Evolutionary conservation across 2,113 vertebrate species (phyloP).

Genomic region (Suncus etruscus): DNA sequence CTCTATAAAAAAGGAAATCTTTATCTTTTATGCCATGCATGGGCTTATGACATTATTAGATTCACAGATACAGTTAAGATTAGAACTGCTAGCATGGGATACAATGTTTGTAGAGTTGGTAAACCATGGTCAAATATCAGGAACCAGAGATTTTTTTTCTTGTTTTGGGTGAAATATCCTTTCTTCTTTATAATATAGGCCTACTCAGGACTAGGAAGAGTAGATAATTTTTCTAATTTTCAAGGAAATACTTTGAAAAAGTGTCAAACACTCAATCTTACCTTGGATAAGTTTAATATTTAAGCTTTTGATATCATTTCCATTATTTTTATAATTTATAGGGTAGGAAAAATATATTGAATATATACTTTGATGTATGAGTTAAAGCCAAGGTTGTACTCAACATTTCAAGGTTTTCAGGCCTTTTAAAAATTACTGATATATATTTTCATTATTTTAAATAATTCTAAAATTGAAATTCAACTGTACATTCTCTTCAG

Average conservation of each 20-base stretch:
- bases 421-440: too few relatives aligned
- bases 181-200: neutral
- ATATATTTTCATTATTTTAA: too few relatives aligned
- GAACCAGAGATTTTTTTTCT: too few relatives aligned
- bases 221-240: neutral
- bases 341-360: neutral
- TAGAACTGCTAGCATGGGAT: neutral
- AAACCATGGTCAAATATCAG: neutral
- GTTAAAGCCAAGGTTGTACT: neutral
- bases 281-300: neutral
- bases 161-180: neutral
- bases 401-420: neutral
- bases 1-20: conserved; percentile 1
- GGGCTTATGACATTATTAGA: neutral
- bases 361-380: neutral
- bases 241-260: neutral
- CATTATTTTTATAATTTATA: neutral
- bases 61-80: neutral
- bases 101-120: neutral
- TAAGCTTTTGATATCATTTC: neutral
- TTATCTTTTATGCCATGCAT: neutral
- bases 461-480: too few relatives aligned
- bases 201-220: too few relatives aligned
- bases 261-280: neutral
- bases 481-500: too few relatives aligned